phyloP scores from a whole-genome alignment of 2,888 invertebrate genomes.

The Acanthosepion esculentum region DNA sequence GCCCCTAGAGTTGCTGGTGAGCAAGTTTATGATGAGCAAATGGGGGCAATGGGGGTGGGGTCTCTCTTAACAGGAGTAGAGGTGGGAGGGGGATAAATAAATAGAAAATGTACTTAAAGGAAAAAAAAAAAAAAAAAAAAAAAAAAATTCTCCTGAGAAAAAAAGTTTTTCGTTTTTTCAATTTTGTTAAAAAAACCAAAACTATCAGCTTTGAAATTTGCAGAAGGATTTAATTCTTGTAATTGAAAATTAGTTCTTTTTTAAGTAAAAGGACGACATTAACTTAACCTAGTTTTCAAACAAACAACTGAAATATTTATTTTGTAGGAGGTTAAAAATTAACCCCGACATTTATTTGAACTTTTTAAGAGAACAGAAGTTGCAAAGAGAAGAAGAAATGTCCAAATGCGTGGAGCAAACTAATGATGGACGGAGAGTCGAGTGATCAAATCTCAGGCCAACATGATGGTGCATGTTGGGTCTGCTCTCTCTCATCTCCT shows the following conservation, averaged over 20 bases:
- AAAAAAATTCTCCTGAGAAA: no score
- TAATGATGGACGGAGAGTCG: conserved; percentile 33
- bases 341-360: not conserved
- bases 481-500: not conserved
- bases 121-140: no score
- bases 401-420: not conserved
- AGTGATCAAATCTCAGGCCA: conserved; percentile 33
- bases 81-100: not conserved
- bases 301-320: no score
- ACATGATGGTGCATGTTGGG: not conserved
- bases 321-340: no score
- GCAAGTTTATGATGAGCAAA: conserved; percentile 22
- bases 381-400: conserved; percentile 23
- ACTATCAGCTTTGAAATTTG: no score
- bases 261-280: no score
- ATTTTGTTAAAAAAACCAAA: no score
- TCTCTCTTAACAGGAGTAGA: not conserved
- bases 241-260: no score
- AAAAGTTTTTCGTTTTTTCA: no score
- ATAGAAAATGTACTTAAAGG: not conserved
- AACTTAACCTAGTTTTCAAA: no score
- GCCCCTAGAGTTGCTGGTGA: not conserved
- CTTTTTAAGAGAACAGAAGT: not conserved
- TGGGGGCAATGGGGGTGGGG: not conserved
- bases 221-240: no score